A percentile compares a stretch with the other conserved stretches of the same genome.
These are phyloP conservation scores for Pogonophryne albipinna DNA, from an alignment of 2,797 vertebrate species.

Conservation along the genomic window DNA sequence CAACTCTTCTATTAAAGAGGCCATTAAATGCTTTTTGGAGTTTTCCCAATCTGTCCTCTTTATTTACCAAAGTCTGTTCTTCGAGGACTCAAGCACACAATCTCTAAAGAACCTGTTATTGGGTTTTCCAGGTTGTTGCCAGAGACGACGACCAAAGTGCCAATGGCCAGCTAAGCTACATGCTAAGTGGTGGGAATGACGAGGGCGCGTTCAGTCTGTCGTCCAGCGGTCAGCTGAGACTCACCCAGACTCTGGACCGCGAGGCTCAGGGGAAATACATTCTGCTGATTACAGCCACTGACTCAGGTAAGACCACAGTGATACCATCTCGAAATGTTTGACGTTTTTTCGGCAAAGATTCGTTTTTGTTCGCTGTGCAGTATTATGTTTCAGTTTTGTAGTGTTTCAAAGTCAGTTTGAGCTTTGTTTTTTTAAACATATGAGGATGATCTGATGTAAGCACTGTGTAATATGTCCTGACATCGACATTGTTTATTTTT, in stretches of 20 bases:
- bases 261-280: slow-evolving; percentile 88
- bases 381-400: slow-evolving; percentile 16
- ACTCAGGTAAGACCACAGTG: slow-evolving; percentile 86
- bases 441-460: slow-evolving; percentile 42
- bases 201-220: slow-evolving; percentile 91
- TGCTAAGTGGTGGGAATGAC: slow-evolving; percentile 89
- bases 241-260: slow-evolving; percentile 91
- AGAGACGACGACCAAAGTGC: slow-evolving; percentile 93
- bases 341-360: slow-evolving; percentile 3
- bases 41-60: no score
- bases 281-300: slow-evolving; percentile 91
- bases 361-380: slow-evolving; percentile 6
- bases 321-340: slow-evolving; percentile 30
- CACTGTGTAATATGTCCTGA: slow-evolving; percentile 19
- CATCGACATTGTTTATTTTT: slow-evolving; percentile 42
- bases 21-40: no score
- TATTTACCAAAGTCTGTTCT: neutral
- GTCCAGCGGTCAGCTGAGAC: slow-evolving; percentile 88
- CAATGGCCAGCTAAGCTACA: slow-evolving; percentile 92
- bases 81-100: neutral
- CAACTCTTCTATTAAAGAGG: slow-evolving; percentile 5
- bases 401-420: slow-evolving; percentile 24
- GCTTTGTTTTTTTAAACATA: slow-evolving; percentile 42
- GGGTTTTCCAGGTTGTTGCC: slow-evolving; percentile 88
- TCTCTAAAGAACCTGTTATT: slow-evolving; percentile 9